A percentile compares a stretch with the other conserved stretches of the same genome.
Conservation (phyloP, 2,888 invertebrate genomes). For the Hirtodrosophila duncani region DNA sequence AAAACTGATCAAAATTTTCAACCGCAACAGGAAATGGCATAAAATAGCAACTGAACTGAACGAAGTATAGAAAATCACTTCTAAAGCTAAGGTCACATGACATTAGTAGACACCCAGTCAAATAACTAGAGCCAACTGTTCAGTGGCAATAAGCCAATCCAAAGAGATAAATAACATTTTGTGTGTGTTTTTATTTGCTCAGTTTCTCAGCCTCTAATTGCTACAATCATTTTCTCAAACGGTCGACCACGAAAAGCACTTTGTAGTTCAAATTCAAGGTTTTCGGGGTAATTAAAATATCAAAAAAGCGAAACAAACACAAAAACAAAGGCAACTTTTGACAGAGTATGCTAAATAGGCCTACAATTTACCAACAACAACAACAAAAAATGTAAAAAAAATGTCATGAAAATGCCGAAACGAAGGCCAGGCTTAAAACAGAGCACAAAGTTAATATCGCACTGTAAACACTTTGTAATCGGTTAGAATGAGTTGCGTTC, state of each 20-base stretch:
- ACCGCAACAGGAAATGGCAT: too few relatives aligned
- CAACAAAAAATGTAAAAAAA: slow-evolving; percentile 3
- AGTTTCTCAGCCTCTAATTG: slow-evolving; percentile 62
- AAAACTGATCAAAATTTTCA: too few relatives aligned
- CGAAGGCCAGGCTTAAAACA: slow-evolving; percentile 31
- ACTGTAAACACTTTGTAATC: slow-evolving; percentile 8
- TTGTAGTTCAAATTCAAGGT: slow-evolving; percentile 64
- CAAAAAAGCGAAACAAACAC: slow-evolving; percentile 37
- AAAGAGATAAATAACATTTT: slow-evolving; percentile 46
- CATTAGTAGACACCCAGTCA: too few relatives aligned
- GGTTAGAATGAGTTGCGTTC: neutral
- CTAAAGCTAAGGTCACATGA: too few relatives aligned
- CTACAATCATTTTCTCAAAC: slow-evolving; percentile 62
- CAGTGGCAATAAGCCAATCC: too few relatives aligned
- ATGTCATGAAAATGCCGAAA: slow-evolving; percentile 13
- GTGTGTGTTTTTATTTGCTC: slow-evolving; percentile 40
- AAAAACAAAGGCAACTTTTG: slow-evolving; percentile 22
- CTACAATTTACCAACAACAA: slow-evolving; percentile 5
- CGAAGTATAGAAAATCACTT: too few relatives aligned
- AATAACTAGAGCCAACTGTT: too few relatives aligned
- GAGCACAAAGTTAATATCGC: slow-evolving; percentile 13
- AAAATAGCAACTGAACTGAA: too few relatives aligned
- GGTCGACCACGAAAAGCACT: slow-evolving; percentile 46
- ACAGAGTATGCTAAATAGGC: slow-evolving; percentile 7
- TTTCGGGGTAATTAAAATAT: slow-evolving; percentile 51